Percentiles rank a stretch among this genome's conserved stretches.
These are phyloP conservation scores for Verasper variegatus DNA, from an alignment of 2,113 vertebrate species.

Conservation along the genomic window DNA sequence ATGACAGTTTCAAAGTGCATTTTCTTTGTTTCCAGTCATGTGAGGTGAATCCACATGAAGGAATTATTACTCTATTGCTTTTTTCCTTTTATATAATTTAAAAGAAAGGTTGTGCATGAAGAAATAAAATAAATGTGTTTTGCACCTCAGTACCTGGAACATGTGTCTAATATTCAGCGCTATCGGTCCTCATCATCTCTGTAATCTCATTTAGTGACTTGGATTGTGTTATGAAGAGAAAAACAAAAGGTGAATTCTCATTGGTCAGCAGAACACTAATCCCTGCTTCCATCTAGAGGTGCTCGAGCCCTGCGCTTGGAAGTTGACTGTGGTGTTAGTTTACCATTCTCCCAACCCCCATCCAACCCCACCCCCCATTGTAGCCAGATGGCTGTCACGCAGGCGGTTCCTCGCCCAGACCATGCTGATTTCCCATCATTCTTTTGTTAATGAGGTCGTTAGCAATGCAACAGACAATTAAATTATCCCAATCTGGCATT, in stretches of 20 bases:
- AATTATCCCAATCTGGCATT: slow-evolving; percentile 77
- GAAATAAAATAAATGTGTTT: background rate
- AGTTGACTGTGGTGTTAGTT: slow-evolving; percentile 51
- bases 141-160: background rate
- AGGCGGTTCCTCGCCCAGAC: slow-evolving; percentile 73
- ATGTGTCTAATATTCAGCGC: background rate
- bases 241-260: background rate
- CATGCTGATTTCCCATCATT: slow-evolving; percentile 82
- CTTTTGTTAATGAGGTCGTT: slow-evolving; percentile 83
- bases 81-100: background rate
- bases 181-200: background rate
- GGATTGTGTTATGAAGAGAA: background rate
- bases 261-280: slow-evolving; percentile 23
- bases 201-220: background rate
- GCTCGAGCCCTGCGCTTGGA: slow-evolving; percentile 36
- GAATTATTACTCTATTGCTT: too few relatives aligned
- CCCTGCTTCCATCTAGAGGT: slow-evolving; percentile 47
- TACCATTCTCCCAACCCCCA: slow-evolving; percentile 37
- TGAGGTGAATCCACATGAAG: too few relatives aligned
- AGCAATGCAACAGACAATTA: slow-evolving; percentile 81
- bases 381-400: slow-evolving; percentile 84
- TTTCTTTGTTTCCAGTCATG: background rate
- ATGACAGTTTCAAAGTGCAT: background rate
- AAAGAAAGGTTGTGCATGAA: background rate
- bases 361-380: slow-evolving; percentile 50